Percentiles rank a stretch among this genome's conserved stretches.
phyloP scores from a whole-genome alignment of 1,140 invertebrate genomes.

The Bicyclus anynana region DNA sequence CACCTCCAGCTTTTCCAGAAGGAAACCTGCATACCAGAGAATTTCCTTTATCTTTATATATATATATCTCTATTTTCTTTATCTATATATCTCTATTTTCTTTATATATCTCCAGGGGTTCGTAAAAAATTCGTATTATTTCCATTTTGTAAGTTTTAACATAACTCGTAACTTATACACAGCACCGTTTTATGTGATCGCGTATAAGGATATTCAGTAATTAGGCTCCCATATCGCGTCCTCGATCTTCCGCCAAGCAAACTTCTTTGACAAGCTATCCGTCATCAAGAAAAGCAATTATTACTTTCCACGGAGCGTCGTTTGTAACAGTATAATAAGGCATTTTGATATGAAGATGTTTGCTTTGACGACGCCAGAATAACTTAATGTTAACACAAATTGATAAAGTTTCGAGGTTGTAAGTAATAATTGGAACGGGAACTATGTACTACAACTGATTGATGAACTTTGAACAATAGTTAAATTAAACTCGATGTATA shows the following conservation, averaged over 20 bases:
- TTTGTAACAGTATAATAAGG: conserved; percentile 22
- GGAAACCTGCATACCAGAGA: too few species aligned
- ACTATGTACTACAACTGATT: neutral
- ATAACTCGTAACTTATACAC: neutral
- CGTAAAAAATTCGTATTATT: too few species aligned
- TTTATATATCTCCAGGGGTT: too few species aligned
- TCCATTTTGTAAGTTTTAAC: too few species aligned
- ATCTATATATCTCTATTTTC: too few species aligned
- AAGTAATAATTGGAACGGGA: conserved; percentile 2
- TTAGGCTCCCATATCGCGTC: conserved; percentile 22
- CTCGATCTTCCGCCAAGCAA: conserved; percentile 21
- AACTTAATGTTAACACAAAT: conserved; percentile 15
- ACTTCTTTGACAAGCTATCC: conserved; percentile 33
- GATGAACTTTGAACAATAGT: conserved; percentile 8
- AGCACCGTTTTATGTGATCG: neutral
- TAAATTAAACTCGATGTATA: conserved; percentile 1
- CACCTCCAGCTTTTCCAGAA: too few species aligned
- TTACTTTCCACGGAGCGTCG: conserved; percentile 21
- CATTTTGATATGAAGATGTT: conserved; percentile 29
- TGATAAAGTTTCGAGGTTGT: conserved; percentile 17
- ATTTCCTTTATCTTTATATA: too few species aligned
- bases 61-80: too few species aligned
- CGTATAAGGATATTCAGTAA: conserved; percentile 17
- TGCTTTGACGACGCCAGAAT: conserved; percentile 17
- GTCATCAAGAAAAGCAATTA: conserved; percentile 32